Percentiles rank a stretch among this genome's conserved stretches.
Conservation (phyloP, 2,888 invertebrate genomes). For the Epistrophe grossulariae region DNA sequence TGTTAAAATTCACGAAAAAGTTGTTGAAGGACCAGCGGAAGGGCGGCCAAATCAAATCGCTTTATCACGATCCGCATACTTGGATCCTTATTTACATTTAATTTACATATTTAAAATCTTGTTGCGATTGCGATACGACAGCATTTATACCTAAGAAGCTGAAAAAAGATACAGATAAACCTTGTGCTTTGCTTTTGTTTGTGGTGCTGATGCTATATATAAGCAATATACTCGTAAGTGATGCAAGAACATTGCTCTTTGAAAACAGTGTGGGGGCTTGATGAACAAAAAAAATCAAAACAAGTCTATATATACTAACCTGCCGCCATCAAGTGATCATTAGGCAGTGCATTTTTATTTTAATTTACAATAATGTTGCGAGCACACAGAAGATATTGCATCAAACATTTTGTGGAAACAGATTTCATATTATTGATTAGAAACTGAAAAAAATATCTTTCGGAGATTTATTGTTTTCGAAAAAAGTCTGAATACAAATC, state of each 20-base stretch:
- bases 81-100: constrained; percentile 76
- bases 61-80: constrained; percentile 76
- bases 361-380: constrained; percentile 68
- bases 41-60: constrained; percentile 76
- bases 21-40: constrained; percentile 75
- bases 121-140: constrained; percentile 76
- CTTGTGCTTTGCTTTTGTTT: constrained; percentile 63
- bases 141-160: constrained; percentile 39
- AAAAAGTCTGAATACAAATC: constrained; percentile 42
- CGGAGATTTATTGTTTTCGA: constrained; percentile 56
- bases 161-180: constrained; percentile 70
- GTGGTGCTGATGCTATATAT: not conserved
- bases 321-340: constrained; percentile 52
- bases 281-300: not conserved
- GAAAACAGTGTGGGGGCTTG: constrained; percentile 26
- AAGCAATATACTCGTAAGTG: too few species aligned
- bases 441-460: constrained; percentile 3
- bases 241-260: constrained; percentile 53
- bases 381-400: constrained; percentile 42
- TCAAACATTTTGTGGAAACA: constrained; percentile 14
- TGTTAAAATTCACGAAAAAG: constrained; percentile 76
- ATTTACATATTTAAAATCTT: constrained; percentile 76
- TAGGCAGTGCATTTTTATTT: constrained; percentile 43
- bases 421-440: constrained; percentile 61
- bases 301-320: constrained; percentile 7